Percentiles rank a stretch among this genome's conserved stretches.
Conservation (phyloP, 2,888 invertebrate genomes). For the Drosophila nr. perissopoda region DNA sequence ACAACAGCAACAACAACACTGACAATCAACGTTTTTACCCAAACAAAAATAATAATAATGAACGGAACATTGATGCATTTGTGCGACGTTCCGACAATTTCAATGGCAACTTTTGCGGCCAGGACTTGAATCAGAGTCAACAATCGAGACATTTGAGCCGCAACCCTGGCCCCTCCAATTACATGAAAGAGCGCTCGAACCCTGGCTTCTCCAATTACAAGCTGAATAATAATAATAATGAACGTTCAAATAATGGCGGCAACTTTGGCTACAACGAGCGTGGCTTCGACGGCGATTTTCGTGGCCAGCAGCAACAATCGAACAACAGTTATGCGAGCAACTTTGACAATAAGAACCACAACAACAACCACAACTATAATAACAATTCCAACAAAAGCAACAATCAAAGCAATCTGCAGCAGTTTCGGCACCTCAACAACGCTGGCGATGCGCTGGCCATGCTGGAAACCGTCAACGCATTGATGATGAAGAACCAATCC, state of each 20-base stretch:
- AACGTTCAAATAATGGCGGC: not conserved
- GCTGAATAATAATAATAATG: not conserved
- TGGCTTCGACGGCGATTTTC: conserved; percentile 1
- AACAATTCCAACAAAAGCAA: conserved; percentile 18
- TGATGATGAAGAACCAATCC: conserved; percentile 28
- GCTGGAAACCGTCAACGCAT: conserved; percentile 41
- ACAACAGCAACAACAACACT: conserved; percentile 14
- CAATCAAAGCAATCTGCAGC: conserved; percentile 14
- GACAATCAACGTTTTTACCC: conserved; percentile 19
- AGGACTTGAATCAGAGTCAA: not conserved
- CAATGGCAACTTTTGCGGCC: conserved; percentile 2
- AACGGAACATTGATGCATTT: conserved; percentile 4
- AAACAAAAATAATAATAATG: conserved; percentile 9
- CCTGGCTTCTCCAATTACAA: not conserved
- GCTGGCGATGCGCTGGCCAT: conserved; percentile 14
- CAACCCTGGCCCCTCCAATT: not conserved
- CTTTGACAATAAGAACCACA: conserved; percentile 16
- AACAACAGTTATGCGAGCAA: not conserved
- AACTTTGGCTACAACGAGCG: conserved; percentile 6
- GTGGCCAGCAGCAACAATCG: conserved; percentile 1
- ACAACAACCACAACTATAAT: conserved; percentile 21
- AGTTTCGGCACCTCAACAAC: conserved; percentile 33
- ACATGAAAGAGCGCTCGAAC: not conserved
- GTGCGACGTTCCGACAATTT: conserved; percentile 1
- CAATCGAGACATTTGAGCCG: not conserved